Percentiles rank a stretch among this genome's conserved stretches.
These are phyloP conservation scores for Pyrocoelia pectoralis DNA, from an alignment of 2,888 invertebrate genomes.

Conservation along the genomic window DNA sequence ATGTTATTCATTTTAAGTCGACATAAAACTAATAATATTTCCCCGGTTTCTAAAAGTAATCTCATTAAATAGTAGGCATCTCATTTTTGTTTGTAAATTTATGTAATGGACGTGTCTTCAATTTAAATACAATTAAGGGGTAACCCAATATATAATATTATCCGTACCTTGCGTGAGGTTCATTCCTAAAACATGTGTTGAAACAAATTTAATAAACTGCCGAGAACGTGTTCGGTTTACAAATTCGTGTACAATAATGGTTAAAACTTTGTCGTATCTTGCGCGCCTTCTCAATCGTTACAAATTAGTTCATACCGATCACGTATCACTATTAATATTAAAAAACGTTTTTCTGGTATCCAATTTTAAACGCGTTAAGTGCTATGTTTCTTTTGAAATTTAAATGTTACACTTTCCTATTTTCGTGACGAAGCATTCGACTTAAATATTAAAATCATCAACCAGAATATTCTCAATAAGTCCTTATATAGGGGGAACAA, in stretches of 20 bases:
- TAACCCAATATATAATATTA: slow-evolving; percentile 12
- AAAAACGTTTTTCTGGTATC: neutral
- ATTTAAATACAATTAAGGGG: slow-evolving; percentile 7
- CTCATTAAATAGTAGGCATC: neutral
- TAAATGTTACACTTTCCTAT: neutral
- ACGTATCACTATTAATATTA: slow-evolving; percentile 12
- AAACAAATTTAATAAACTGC: slow-evolving; percentile 30
- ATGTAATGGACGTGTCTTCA: neutral
- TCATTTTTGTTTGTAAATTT: neutral
- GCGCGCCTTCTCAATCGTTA: slow-evolving; percentile 12
- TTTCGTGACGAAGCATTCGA: slow-evolving; percentile 17
- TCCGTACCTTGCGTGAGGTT: slow-evolving; percentile 9
- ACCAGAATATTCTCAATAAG: slow-evolving; percentile 14
- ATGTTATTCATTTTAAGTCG: no score
- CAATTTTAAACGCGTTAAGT: slow-evolving; percentile 1
- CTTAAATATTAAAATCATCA: slow-evolving; percentile 23
- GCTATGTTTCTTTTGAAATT: neutral
- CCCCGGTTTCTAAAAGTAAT: no score
- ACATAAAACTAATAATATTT: no score
- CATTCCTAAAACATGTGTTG: slow-evolving; percentile 26
- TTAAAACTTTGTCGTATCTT: neutral
- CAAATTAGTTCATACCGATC: slow-evolving; percentile 11
- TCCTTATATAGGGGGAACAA: slow-evolving; percentile 13
- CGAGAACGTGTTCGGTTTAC: slow-evolving; percentile 24
- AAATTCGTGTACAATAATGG: slow-evolving; percentile 10